Conservation (phyloP, 2,113 vertebrate genomes). For the Melanerpes formicivorus region DNA sequence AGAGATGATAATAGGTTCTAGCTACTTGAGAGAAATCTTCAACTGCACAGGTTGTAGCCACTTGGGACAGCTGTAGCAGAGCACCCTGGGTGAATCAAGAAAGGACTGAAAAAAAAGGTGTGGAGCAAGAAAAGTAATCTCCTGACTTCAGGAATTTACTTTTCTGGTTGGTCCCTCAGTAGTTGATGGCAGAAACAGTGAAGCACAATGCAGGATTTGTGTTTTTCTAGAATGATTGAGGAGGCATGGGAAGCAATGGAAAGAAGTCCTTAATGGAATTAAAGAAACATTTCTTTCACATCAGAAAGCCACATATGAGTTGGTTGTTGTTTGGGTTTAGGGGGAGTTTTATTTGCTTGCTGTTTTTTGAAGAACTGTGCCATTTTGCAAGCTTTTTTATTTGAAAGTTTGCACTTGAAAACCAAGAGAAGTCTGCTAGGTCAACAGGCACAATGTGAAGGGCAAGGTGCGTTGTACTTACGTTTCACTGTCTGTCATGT, state of each 20-base stretch:
- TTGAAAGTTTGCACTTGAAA: background rate
- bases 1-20: background rate
- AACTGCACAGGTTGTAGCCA: background rate
- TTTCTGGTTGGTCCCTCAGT: background rate
- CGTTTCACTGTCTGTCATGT: constrained; percentile 92
- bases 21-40: background rate
- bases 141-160: background rate
- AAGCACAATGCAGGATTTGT: background rate
- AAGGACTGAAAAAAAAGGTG: background rate
- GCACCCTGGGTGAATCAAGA: background rate
- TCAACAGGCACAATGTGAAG: background rate
- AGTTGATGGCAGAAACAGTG: background rate
- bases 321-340: background rate
- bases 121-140: background rate
- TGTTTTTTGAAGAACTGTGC: background rate
- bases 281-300: background rate
- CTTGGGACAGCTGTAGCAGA: background rate
- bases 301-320: background rate
- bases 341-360: background rate
- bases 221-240: background rate
- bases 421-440: background rate
- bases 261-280: background rate
- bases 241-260: background rate
- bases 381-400: background rate
- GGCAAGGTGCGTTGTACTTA: constrained; percentile 62